Base-by-base conservation (phyloP, 2,888 invertebrate genomes). In the Epirrhoe alternata region DNA sequence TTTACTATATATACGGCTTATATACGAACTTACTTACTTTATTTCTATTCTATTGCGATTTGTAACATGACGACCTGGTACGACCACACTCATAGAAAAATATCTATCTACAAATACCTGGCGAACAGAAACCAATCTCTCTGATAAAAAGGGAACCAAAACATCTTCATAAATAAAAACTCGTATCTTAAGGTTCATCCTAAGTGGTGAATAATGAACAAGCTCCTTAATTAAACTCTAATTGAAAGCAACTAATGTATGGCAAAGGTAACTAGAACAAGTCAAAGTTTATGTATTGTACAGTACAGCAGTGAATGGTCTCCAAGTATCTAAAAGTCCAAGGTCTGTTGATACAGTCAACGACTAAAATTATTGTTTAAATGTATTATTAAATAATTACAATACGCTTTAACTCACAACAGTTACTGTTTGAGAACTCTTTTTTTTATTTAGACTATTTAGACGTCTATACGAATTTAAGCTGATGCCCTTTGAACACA, bases 301-400 rank as follows among this genome's bases (percentile, higher is more conserved):
- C 17, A 68, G n/a, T 24, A 24, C 24, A 24, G 67, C 24, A 24
- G 67, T 64, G 67, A 68, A 68, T 60, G 67, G 62, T 57, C 66
- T 55, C 54, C 33, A 54, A 50, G 56, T 66, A 72, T 61, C 65
- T 66, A 71, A 73, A 68, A 66, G 59, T 73, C 69, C 81, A 82
- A 83, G 82, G 84, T 73, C 73, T 61, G 64, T 42, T 45, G n/a
- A 7, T 38, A 30, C 42, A 42, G 72, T 42, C 38, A 42, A 42
- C 38, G 12, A 42, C 38, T 12, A 12, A 42, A 42, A 4, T 12
- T 12, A 42, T 8, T 24, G 24, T 24, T 24, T 1, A 24, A 24
- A 24, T 24, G 3, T 3, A 24, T 24, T 24, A 2, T 24, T 24
- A 24, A 24, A 24, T 1, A 24, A 24, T 24, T 24, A n/a, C n/a